Evolutionary conservation across 1,140 invertebrate species (phyloP).

Genomic region (Tigriopus japonicus): DNA sequence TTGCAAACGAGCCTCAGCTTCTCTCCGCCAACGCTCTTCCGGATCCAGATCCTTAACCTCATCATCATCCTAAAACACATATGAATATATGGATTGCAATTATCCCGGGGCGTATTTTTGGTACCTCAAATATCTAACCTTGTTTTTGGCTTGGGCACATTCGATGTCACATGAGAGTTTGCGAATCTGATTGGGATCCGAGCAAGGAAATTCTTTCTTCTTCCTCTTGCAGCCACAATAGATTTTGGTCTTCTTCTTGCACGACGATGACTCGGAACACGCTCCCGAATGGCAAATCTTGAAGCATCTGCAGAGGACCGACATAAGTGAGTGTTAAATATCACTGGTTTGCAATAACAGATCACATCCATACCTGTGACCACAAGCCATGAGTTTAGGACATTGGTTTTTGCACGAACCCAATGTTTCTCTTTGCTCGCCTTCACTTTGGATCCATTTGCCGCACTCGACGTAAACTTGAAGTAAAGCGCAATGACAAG

Average conservation of each 20-base stretch:
- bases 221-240: neutral
- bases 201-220: neutral
- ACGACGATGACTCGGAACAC: neutral
- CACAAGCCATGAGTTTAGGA: constrained; percentile 43
- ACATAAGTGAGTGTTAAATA: no score
- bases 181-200: neutral
- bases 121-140: neutral
- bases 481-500: constrained; percentile 58
- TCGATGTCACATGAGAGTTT: neutral
- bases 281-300: neutral
- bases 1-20: neutral
- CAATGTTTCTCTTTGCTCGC: constrained; percentile 31
- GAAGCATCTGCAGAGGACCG: neutral
- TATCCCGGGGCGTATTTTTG: neutral
- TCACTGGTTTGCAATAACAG: no score
- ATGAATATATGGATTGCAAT: neutral
- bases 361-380: no score
- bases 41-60: neutral
- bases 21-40: neutral
- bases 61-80: neutral
- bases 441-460: constrained; percentile 35
- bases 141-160: neutral
- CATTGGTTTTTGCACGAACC: constrained; percentile 63
- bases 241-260: neutral
- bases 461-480: constrained; percentile 49